Conservation (phyloP, 2,797 vertebrate genomes). For the Sebastes cheni region DNA sequence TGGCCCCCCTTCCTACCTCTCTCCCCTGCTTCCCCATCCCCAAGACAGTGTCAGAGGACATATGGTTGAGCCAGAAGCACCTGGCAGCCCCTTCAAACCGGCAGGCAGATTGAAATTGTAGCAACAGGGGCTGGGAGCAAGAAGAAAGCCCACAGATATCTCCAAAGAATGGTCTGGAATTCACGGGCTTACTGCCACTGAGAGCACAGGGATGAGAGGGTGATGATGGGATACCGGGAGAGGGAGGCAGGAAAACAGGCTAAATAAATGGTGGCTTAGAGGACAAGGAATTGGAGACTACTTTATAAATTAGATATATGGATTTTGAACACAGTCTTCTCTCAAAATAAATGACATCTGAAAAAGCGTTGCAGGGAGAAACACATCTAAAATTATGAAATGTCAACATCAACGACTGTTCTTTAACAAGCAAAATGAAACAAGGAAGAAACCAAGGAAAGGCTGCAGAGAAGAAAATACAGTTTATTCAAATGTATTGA, state of each 20-base stretch:
- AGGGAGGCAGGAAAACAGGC: background rate
- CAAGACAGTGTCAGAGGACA: conserved; percentile 63
- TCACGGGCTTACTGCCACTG: conserved; percentile 47
- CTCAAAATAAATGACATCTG: background rate
- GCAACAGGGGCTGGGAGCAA: conserved; percentile 60
- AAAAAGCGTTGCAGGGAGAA: background rate
- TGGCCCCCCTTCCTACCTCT: conserved; percentile 12
- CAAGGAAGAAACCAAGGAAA: background rate
- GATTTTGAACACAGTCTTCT: background rate
- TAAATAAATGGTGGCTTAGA: background rate
- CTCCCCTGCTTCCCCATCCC: conserved; percentile 14
- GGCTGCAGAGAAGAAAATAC: background rate
- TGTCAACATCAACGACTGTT: conserved; percentile 17
- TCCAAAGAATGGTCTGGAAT: conserved; percentile 73
- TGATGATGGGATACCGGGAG: conserved; percentile 22
- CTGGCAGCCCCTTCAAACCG: conserved; percentile 74
- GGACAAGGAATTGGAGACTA: background rate
- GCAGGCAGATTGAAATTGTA: conserved; percentile 64
- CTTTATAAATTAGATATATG: background rate
- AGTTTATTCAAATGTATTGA: background rate
- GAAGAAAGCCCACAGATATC: conserved; percentile 68
- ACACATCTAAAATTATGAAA: conserved; percentile 1
- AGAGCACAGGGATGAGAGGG: conserved; percentile 49
- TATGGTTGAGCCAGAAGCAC: conserved; percentile 73
- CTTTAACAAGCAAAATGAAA: conserved; percentile 15